phyloP scores from a whole-genome alignment of 1,140 invertebrate species.

The Pogonomyrmex barbatus region DNA sequence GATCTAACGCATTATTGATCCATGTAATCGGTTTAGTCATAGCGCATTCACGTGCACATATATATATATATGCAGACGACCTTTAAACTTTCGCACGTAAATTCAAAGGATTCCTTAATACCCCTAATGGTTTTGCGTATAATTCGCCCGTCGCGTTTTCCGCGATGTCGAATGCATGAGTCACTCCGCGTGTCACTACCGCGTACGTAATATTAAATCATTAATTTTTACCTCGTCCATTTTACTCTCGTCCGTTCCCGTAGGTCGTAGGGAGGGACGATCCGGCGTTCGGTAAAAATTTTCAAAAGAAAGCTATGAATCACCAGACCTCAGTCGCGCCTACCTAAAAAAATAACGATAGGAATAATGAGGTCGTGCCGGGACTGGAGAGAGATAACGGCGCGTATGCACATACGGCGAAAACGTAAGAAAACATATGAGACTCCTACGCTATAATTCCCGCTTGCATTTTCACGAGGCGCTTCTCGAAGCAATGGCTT shows the following conservation, averaged over 20 bases:
- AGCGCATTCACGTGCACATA: not conserved
- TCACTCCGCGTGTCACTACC: not conserved
- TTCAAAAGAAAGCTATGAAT: not conserved
- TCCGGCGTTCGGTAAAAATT: not conserved
- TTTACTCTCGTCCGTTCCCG: not conserved
- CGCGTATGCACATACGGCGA: not conserved
- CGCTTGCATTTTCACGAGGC: constrained; percentile 65
- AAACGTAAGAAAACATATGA: constrained; percentile 59
- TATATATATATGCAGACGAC: not conserved
- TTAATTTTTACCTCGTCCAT: not conserved
- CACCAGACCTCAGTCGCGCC: constrained; percentile 3
- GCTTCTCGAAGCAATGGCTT: constrained; percentile 41
- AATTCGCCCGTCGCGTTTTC: constrained; percentile 20
- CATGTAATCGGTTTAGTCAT: constrained; percentile 42
- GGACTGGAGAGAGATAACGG: constrained; percentile 49
- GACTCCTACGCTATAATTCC: constrained; percentile 54
- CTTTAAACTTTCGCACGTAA: constrained; percentile 24
- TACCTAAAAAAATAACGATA: constrained; percentile 45
- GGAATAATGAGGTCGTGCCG: constrained; percentile 43
- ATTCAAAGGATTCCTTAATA: constrained; percentile 54
- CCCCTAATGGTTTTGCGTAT: not conserved
- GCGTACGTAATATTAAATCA: not conserved
- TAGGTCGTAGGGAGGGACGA: too few species aligned
- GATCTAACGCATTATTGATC: constrained; percentile 41
- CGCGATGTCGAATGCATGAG: not conserved